Evolutionary conservation across 2,113 vertebrate species (phyloP), one percentile per base, ranked within the genome.

Genomic region (Tor tambroides): DNA sequence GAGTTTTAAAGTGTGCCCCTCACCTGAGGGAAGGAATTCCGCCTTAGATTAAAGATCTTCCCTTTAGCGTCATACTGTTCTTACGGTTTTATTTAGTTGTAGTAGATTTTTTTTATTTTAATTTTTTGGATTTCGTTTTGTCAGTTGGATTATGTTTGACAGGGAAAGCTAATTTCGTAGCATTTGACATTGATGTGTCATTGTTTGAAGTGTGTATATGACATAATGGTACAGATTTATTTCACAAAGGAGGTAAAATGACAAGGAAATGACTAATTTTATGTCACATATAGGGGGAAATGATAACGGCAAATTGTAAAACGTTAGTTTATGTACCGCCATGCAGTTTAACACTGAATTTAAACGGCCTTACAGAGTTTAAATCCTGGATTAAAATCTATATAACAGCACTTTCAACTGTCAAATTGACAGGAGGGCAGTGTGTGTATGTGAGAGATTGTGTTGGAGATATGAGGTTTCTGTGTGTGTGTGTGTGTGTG

Each of bases 181-280:
- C 12, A 80, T 61, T 41, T 41, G 12, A 63, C 35, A 80, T 80
- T 80, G 32, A 35, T 80, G 54, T 63, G 78, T 80, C 49, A 63
- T 61, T 80, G 78, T 63, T 21, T 83, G 26, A 32, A 30, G 43
- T 43, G 35, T 82, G n/a, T 65, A 6, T 19, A 65, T 82, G 35
- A 6, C 28, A 43, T 23, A 38, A 61, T 54, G 11, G 4, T 32
- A 30, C 38, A 10, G 21, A 69, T 26, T 14, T 69, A 21, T 28
- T 5, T 28, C 5, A 43, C 41, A 43, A n/a, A 21, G 1, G 14
- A 46, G 38, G 17, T 61, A 21, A 30, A 43, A 28, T 10, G 8
- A 28, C n/a, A 67, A 46, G 80, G 61, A 67, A 65, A 65, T 65
- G 14, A 2, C 19, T 26, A 0, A 10, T 10, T 26, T 32, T 1